Evolutionary conservation across 2,113 vertebrate genomes (phyloP).

Genomic region (Pimephales promelas): DNA sequence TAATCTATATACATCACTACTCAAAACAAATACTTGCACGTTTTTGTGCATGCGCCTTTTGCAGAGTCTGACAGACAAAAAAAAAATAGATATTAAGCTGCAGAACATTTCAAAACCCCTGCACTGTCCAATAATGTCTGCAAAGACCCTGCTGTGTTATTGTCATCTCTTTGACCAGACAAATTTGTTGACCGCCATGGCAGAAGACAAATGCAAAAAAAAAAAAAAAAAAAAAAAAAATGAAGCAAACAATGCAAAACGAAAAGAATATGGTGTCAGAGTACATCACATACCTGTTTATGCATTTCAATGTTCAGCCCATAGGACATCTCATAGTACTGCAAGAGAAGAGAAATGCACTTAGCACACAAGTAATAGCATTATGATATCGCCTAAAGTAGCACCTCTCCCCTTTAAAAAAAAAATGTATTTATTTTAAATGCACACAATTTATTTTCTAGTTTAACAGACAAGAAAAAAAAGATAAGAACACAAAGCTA

Average conservation of each 20-base stretch:
- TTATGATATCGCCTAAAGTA: background rate
- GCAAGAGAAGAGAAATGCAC: slow-evolving; percentile 47
- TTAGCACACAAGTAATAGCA: slow-evolving; percentile 72
- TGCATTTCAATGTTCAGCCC: slow-evolving; percentile 87
- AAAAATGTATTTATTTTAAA: too few relatives aligned
- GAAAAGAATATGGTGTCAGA: background rate
- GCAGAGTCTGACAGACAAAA: background rate
- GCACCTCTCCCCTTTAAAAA: too few relatives aligned
- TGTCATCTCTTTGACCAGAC: background rate
- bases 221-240: background rate
- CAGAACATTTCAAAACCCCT: background rate
- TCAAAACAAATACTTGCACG: background rate
- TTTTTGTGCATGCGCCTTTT: background rate
- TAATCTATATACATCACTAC: background rate
- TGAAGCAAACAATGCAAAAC: background rate
- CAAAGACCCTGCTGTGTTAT: background rate
- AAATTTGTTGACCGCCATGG: too few relatives aligned
- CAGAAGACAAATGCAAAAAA: background rate
- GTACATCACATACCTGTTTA: slow-evolving; percentile 54
- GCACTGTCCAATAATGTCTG: background rate
- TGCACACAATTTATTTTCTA: background rate
- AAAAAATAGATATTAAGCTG: too few relatives aligned
- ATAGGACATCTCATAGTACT: slow-evolving; percentile 89
- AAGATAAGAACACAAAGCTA: background rate
- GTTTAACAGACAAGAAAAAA: background rate